These are phyloP conservation scores for Hydrophis major DNA, from an alignment of 2,797 vertebrate species.

Conservation along the genomic window DNA sequence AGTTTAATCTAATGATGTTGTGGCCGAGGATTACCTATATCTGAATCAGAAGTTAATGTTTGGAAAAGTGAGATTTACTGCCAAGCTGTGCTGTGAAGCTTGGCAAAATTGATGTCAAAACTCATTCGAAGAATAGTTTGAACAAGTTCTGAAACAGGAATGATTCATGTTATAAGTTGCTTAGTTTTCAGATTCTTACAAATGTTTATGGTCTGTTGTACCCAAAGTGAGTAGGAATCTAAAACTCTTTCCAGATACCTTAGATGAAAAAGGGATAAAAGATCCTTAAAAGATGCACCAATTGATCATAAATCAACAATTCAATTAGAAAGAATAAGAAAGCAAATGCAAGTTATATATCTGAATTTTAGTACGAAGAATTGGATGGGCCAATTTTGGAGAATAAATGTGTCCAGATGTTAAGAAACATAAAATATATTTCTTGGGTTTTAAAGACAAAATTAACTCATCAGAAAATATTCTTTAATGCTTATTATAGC, in stretches of 20 bases:
- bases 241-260: not conserved
- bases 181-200: not conserved
- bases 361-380: not conserved
- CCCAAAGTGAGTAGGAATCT: not conserved
- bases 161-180: not conserved
- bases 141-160: not conserved
- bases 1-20: not conserved
- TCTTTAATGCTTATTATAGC: not conserved
- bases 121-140: not conserved
- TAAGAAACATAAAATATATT: not conserved
- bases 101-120: not conserved
- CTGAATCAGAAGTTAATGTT: not conserved
- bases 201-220: not conserved
- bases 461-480: not conserved
- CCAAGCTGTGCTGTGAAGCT: not conserved
- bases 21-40: not conserved
- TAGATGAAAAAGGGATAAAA: not conserved
- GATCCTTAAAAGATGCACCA: not conserved
- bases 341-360: not conserved
- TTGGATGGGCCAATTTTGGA: not conserved
- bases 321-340: not conserved
- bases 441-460: not conserved
- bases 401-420: not conserved
- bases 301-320: not conserved
- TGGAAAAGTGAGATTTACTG: not conserved